These are phyloP conservation scores for Phaethon lepturus DNA, from an alignment of 2,113 vertebrate species.

Conservation along the genomic window DNA sequence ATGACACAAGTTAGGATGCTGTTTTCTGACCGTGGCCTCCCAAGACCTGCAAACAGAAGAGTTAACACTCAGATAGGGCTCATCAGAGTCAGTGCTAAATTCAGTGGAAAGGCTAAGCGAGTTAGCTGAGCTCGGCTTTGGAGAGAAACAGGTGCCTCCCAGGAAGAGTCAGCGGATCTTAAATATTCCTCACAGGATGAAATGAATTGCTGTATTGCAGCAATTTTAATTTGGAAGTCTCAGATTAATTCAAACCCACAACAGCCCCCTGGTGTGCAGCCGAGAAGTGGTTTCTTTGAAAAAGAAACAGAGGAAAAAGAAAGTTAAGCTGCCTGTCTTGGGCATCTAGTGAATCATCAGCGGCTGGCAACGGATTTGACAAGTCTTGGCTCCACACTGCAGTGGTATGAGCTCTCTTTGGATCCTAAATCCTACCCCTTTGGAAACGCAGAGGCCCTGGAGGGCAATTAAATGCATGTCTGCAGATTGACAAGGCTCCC, in stretches of 20 bases:
- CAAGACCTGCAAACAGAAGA: slow-evolving; percentile 2
- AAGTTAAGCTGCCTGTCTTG: slow-evolving; percentile 36
- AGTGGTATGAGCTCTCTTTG: background rate
- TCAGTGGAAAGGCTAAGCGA: background rate
- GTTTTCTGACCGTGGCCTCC: background rate
- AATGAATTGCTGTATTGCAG: slow-evolving; percentile 66
- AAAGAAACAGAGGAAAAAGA: slow-evolving; percentile 45
- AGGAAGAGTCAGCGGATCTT: slow-evolving; percentile 61
- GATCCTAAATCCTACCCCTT: background rate
- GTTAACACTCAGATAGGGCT: background rate
- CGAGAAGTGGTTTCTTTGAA: slow-evolving; percentile 17
- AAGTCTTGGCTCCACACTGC: background rate
- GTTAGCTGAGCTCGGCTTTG: background rate
- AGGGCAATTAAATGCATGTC: background rate
- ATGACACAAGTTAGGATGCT: background rate
- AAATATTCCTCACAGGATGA: slow-evolving; percentile 49
- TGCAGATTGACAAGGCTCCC: background rate
- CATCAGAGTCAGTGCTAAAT: background rate
- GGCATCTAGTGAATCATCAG: background rate
- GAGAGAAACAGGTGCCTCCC: slow-evolving; percentile 51
- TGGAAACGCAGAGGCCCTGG: background rate
- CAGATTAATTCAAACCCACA: slow-evolving; percentile 66
- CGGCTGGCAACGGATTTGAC: background rate
- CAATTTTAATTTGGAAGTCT: slow-evolving; percentile 65
- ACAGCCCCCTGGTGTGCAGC: slow-evolving; percentile 39